Conservation (phyloP, 2,888 invertebrate genomes). For the Cepaea hortensis region DNA sequence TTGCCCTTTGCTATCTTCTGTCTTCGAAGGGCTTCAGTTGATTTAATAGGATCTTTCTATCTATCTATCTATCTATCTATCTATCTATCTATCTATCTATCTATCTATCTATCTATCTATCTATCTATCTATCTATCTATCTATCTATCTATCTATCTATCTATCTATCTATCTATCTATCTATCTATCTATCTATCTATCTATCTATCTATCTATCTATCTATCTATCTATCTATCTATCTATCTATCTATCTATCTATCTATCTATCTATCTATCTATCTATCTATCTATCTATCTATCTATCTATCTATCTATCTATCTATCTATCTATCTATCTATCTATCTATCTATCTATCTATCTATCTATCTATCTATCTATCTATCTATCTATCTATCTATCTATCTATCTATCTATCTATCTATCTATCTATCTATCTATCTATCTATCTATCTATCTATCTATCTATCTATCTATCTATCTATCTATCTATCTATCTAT, state of each 20-base stretch:
- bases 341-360: conserved; percentile 17
- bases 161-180: not conserved
- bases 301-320: not conserved
- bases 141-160: not conserved
- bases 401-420: conserved; percentile 36
- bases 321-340: no score
- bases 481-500: not conserved
- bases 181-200: not conserved
- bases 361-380: conserved; percentile 33
- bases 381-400: conserved; percentile 20
- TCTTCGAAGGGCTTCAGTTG: not conserved
- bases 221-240: not conserved
- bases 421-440: conserved; percentile 25
- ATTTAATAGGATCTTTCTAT: conserved; percentile 10
- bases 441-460: not conserved
- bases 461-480: not conserved
- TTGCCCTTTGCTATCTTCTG: not conserved
- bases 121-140: not conserved
- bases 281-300: no score
- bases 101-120: conserved; percentile 43
- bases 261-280: not conserved
- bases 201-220: not conserved
- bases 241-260: no score
- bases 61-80: conserved; percentile 30
- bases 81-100: conserved; percentile 5